phyloP scores from a whole-genome alignment of 2,888 invertebrate species.

The Drosophila formosana region DNA sequence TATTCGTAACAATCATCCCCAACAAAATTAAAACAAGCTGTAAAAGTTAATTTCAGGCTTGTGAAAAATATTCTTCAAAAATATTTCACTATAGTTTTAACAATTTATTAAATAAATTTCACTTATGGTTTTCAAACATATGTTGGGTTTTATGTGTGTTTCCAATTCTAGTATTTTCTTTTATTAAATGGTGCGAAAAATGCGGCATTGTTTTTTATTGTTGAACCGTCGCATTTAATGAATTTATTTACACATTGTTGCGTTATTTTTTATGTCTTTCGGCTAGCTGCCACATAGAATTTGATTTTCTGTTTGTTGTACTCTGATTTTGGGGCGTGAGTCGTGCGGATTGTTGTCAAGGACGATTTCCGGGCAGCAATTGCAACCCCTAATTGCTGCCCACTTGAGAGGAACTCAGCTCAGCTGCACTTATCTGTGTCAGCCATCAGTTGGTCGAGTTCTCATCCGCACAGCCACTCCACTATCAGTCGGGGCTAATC shows the following conservation, averaged over 20 bases:
- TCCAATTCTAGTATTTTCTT: slow-evolving; percentile 13
- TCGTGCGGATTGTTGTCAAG: slow-evolving; percentile 55
- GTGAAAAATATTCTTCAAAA: too few species aligned
- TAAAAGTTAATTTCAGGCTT: too few species aligned
- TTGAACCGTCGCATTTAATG: slow-evolving; percentile 60
- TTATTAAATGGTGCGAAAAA: slow-evolving; percentile 65
- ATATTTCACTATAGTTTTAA: too few species aligned
- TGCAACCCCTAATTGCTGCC: slow-evolving; percentile 76
- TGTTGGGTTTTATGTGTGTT: background rate
- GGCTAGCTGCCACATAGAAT: background rate
- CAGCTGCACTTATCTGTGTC: slow-evolving; percentile 69
- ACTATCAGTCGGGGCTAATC: slow-evolving; percentile 54
- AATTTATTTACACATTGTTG: slow-evolving; percentile 76
- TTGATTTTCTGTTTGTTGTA: slow-evolving; percentile 14
- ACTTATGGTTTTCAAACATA: too few species aligned
- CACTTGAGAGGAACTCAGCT: slow-evolving; percentile 63
- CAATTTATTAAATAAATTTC: too few species aligned
- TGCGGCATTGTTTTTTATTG: slow-evolving; percentile 52
- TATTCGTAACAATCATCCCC: background rate
- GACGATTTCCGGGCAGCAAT: slow-evolving; percentile 54
- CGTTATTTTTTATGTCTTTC: slow-evolving; percentile 40
- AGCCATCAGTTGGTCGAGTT: slow-evolving; percentile 65
- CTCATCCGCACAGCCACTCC: slow-evolving; percentile 51
- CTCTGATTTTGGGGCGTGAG: slow-evolving; percentile 65
- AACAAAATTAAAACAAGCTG: too few species aligned